Base-by-base conservation (phyloP, 2,888 invertebrate genomes). In the Lysandra bellargus region DNA sequence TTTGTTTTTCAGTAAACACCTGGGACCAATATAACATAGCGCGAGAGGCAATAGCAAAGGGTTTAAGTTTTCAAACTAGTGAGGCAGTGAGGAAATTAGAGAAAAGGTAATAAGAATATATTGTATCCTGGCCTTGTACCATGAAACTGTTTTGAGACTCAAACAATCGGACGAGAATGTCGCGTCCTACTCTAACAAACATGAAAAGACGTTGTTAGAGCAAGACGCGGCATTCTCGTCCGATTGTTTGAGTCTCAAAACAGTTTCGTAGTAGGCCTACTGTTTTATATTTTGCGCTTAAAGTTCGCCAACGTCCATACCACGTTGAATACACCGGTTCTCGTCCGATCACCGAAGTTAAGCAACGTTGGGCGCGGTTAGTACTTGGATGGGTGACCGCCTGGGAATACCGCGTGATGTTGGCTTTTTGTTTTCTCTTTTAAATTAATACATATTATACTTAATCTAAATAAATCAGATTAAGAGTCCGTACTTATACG, bases 11-110 rank as follows among this genome's bases (percentile, higher is more conserved):
- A 92, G 92, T 89, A 1, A 83, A 83, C 40, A 86, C 89, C 14
- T 94, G 91, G 90, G 92, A 92, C 23, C 91, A 93, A 79, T 94
- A 89, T 82, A 89, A 89, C 80, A 90, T 90, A 82, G 88, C 90
- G 17, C 87, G 93, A 1, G 92, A 93, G 6, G 84, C 83, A 1
- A 87, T 93, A 23, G 88, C 92, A 0, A 91, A 85, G 80, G 89
- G 85, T 60, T 85, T 92, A 61, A 89, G 87, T 81, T 89, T 91
- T 74, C 80, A 80, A 7, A 74, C 80, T 1, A 75, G 79, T 23
- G 83, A 81, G 87, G 89, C 85, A 0, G 84, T 85, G 84, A 88
- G 82, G 30, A 88, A 84, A 80, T 82, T 80, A 0, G 88, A 88
- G 73, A 89, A 85, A 83, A 85, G 88, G 92, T 91, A 85, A 64